phyloP scores from a whole-genome alignment of 92 coral and sea anemone species.

The Palythoa caribaeorum region DNA sequence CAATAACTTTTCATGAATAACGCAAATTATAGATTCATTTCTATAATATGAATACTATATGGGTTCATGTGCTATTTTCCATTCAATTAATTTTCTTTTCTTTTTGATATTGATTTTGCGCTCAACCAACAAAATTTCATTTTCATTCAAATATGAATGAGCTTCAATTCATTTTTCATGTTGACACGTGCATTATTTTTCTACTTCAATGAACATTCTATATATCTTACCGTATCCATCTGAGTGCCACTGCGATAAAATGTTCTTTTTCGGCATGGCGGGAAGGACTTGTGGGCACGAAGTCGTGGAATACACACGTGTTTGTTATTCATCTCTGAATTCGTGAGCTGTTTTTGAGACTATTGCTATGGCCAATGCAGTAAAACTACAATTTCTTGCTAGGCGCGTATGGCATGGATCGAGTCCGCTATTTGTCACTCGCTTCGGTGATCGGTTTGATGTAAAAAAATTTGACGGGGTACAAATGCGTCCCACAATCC shows the following conservation, averaged over 20 bases:
- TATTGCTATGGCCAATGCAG: neutral
- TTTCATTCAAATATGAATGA: too few relatives aligned
- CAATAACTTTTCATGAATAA: too few relatives aligned
- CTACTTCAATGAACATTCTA: too few relatives aligned
- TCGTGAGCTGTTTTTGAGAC: neutral
- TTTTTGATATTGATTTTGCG: too few relatives aligned
- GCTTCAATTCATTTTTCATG: too few relatives aligned
- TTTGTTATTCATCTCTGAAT: slow-evolving; percentile 5
- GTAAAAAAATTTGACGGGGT: too few relatives aligned
- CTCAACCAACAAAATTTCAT: too few relatives aligned
- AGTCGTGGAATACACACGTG: neutral
- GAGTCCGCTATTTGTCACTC: neutral
- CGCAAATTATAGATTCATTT: too few relatives aligned
- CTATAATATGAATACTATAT: too few relatives aligned
- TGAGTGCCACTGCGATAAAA: slow-evolving; percentile 24
- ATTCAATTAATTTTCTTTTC: too few relatives aligned
- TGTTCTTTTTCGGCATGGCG: slow-evolving; percentile 32
- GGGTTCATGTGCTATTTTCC: too few relatives aligned
- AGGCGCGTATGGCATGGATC: neutral
- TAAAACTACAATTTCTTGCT: neutral
- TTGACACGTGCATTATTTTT: too few relatives aligned
- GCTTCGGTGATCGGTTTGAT: neutral
- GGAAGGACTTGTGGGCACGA: slow-evolving; percentile 36
- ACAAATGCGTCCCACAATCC: neutral
- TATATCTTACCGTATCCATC: slow-evolving; percentile 17